A percentile compares a stretch with the other conserved stretches of the same genome.
These are phyloP conservation scores for Mixornis gularis DNA, from an alignment of 2,113 vertebrate species.

Conservation along the genomic window DNA sequence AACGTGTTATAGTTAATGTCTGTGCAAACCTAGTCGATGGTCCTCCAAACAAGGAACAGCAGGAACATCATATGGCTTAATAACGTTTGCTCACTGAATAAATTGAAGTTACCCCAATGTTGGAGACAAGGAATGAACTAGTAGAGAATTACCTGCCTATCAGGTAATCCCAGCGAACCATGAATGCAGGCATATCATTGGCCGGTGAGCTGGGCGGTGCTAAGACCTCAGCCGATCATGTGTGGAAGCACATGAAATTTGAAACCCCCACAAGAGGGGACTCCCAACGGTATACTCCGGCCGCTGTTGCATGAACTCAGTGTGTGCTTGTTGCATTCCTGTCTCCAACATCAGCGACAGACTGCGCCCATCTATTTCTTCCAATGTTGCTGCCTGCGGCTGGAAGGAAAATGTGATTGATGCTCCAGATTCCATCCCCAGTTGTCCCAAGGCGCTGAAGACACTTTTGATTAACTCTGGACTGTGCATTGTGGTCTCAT, in stretches of 20 bases:
- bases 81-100: background rate
- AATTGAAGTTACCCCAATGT: background rate
- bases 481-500: background rate
- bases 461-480: background rate
- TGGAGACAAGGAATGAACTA: background rate
- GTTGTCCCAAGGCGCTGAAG: background rate
- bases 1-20: background rate
- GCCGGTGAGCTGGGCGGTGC: background rate
- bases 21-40: background rate
- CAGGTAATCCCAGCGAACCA: background rate
- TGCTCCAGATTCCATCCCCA: background rate
- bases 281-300: background rate
- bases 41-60: background rate
- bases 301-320: no score
- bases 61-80: background rate
- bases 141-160: background rate
- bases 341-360: background rate
- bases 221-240: background rate
- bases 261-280: background rate
- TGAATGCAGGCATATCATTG: background rate
- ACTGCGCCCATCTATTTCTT: background rate
- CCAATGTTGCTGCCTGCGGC: background rate
- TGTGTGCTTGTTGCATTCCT: background rate
- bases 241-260: background rate
- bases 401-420: background rate